Evolutionary conservation across 2,113 vertebrate genomes (phyloP).

Genomic region (Poeciliopsis retropinna): DNA sequence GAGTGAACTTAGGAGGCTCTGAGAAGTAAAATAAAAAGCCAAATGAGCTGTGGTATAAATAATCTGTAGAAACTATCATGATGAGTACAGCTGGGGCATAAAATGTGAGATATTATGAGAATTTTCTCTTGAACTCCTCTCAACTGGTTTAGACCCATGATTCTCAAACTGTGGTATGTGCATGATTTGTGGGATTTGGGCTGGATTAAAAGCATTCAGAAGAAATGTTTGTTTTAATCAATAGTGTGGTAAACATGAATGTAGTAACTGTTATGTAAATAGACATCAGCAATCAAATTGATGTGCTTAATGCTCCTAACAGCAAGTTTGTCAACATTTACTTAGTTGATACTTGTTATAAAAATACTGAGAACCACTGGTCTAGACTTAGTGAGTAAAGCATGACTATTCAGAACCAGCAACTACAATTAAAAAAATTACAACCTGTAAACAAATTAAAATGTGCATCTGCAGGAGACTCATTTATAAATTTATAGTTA

Average conservation of each 20-base stretch:
- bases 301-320: too few relatives aligned
- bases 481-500: slow-evolving; percentile 4
- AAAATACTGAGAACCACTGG: not conserved
- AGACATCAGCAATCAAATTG: too few relatives aligned
- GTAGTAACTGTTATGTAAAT: too few relatives aligned
- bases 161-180: too few relatives aligned
- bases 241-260: too few relatives aligned
- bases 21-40: slow-evolving; percentile 41
- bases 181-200: too few relatives aligned
- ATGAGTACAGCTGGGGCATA: not conserved
- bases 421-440: not conserved
- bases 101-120: too few relatives aligned
- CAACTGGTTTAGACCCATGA: too few relatives aligned
- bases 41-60: not conserved
- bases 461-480: not conserved
- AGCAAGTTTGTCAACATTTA: not conserved
- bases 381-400: not conserved
- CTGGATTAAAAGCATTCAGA: too few relatives aligned
- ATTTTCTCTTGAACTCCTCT: too few relatives aligned
- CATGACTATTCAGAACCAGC: not conserved
- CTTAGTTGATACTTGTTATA: not conserved
- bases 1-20: slow-evolving; percentile 94
- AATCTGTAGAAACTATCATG: not conserved
- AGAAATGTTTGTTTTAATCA: too few relatives aligned
- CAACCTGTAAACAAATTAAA: not conserved